Evolutionary conservation across 1,140 invertebrate genomes (phyloP).

Genomic region (Bombus affinis): DNA sequence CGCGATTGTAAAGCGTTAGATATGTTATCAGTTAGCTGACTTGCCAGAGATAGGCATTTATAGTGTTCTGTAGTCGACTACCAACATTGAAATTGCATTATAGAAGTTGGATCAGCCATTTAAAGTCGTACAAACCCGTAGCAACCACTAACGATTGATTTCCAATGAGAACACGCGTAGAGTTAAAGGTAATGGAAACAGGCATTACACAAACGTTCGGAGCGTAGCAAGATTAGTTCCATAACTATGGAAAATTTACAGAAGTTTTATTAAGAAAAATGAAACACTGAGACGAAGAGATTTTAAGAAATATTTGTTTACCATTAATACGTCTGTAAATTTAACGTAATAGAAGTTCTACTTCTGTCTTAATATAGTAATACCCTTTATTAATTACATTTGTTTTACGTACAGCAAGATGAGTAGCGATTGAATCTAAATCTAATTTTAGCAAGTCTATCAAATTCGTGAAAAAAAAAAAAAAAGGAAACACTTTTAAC

Average conservation of each 20-base stretch:
- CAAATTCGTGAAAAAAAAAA: background rate
- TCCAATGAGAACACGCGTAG: background rate
- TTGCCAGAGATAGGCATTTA: slow-evolving; percentile 12
- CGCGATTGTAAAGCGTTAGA: slow-evolving; percentile 9
- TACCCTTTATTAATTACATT: no score
- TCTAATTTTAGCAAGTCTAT: no score
- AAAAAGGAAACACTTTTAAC: no score
- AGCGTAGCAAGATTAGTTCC: background rate
- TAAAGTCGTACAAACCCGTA: slow-evolving; percentile 36
- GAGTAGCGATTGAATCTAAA: no score
- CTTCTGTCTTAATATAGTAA: no score
- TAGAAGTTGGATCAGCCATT: slow-evolving; percentile 16
- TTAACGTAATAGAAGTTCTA: no score
- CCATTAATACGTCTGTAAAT: background rate
- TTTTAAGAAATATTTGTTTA: background rate
- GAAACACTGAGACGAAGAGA: background rate
- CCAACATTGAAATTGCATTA: slow-evolving; percentile 47
- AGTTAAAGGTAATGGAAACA: background rate
- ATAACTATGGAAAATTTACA: background rate
- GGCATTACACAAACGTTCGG: no score
- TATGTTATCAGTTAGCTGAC: slow-evolving; percentile 10
- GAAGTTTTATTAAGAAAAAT: background rate
- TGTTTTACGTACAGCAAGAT: no score
- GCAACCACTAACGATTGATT: slow-evolving; percentile 14
- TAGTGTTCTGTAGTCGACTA: slow-evolving; percentile 24